Evolutionary conservation across 2,113 vertebrate genomes (phyloP), one percentile per base, ranked within the genome.

Genomic region (Brachypodius melanocephalos): DNA sequence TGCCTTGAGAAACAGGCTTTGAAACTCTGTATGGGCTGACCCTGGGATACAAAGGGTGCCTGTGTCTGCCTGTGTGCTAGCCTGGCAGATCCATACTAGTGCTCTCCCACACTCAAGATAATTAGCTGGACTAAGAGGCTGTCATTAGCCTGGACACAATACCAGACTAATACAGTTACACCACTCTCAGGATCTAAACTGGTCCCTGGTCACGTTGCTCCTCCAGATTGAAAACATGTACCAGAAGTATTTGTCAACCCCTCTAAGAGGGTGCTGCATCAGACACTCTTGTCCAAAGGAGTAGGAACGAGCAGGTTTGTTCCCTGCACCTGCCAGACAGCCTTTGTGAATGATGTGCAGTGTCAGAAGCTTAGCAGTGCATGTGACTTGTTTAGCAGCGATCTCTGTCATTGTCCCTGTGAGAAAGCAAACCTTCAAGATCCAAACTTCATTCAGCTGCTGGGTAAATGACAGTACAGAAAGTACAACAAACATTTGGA

Each of bases 261-360:
- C 43, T 72, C 11, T 14, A 49, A 36, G 57, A 51, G 58, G 25
- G 9, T 55, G 52, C 52, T 68, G 38, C 67, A 49, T 18, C 12
- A 42, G 57, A 62, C 25, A 22, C n/a, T 1, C 29, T 42, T 76
- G 67, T n/a, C 48, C 48, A 45, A 45, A 80, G 29, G 31, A 62
- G 9, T 0, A 79, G 43, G 48, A 54, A 51, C 0, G 0, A 66
- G 34, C 20, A 81, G 43, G 63, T 72, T 28, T 73, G 26, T 1
- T 7, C 29, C 14, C 22, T 43, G 57, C 13, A 22, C 40, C 45
- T 72, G 63, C 22, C 76, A 45, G 38, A 2, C 58, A 73, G 38
- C 40, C 55, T 55, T 34, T 17, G 16, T 34, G 48, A 89, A 58
- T 18, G 19, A 75, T 14, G 62, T 8, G 62, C 34, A 71, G 28